These are phyloP conservation scores for Lamellibrachia luymesi DNA, from an alignment of 1,140 invertebrate genomes.

Conservation along the genomic window DNA sequence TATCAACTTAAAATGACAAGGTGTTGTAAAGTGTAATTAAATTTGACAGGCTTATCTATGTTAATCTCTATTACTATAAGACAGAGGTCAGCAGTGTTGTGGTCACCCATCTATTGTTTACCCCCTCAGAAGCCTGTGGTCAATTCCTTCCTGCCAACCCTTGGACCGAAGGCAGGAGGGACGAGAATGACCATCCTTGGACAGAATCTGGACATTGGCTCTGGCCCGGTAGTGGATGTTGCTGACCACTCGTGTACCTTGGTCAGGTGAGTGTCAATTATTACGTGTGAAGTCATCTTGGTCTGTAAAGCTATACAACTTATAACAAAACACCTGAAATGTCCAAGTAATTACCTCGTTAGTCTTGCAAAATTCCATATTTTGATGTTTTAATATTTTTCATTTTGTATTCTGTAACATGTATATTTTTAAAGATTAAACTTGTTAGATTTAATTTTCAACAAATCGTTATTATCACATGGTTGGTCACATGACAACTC, in stretches of 20 bases:
- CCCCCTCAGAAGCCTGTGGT: conserved; percentile 59
- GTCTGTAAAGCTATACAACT: background rate
- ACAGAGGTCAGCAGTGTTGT: background rate
- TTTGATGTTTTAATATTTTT: too few relatives aligned
- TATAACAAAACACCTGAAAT: too few relatives aligned
- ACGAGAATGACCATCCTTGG: conserved; percentile 89
- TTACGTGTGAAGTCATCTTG: background rate
- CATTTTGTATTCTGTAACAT: too few relatives aligned
- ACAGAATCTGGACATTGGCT: conserved; percentile 90
- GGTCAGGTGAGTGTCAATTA: conserved; percentile 34
- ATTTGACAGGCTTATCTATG: too few relatives aligned
- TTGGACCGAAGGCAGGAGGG: conserved; percentile 91
- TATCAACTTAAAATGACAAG: background rate
- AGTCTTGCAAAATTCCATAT: too few relatives aligned
- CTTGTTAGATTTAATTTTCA: too few relatives aligned
- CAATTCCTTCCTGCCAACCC: conserved; percentile 74
- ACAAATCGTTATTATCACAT: background rate
- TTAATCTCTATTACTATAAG: too few relatives aligned
- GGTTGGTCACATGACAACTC: background rate
- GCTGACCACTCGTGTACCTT: conserved; percentile 79
- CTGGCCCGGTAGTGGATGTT: conserved; percentile 79
- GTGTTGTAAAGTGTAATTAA: too few relatives aligned
- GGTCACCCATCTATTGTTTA: conserved; percentile 14
- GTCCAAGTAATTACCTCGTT: too few relatives aligned
- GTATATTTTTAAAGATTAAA: too few relatives aligned